phyloP scores from a whole-genome alignment of 1,140 invertebrate species.

The Grapholita molesta region DNA sequence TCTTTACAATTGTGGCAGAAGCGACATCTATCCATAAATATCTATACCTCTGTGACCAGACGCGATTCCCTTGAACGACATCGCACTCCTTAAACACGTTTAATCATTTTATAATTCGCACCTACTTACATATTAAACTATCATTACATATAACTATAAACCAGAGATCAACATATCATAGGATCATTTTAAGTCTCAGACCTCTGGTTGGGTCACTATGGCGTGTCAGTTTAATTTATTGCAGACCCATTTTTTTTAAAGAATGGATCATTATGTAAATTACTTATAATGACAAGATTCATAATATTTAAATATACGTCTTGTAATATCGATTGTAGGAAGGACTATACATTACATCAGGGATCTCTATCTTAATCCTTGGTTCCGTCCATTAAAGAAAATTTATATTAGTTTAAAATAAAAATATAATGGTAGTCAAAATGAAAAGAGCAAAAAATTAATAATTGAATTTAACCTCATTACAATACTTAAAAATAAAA shows the following conservation, averaged over 20 bases:
- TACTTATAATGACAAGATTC: conserved; percentile 22
- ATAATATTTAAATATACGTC: background rate
- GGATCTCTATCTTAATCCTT: too few relatives aligned
- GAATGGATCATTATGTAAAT: conserved; percentile 49
- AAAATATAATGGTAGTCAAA: too few relatives aligned
- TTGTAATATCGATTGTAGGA: background rate
- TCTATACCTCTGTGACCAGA: background rate
- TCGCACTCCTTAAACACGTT: conserved; percentile 22
- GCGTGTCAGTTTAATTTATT: conserved; percentile 24
- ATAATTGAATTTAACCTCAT: too few relatives aligned
- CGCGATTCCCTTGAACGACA: conserved; percentile 26
- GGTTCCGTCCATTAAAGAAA: too few relatives aligned
- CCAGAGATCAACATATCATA: background rate
- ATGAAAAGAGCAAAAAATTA: too few relatives aligned
- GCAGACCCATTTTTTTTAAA: conserved; percentile 32
- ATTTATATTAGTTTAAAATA: too few relatives aligned
- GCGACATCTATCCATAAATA: conserved; percentile 4
- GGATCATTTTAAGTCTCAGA: background rate
- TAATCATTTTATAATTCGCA: conserved; percentile 32
- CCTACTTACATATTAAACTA: conserved; percentile 29
- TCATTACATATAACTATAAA: background rate
- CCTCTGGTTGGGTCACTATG: background rate
- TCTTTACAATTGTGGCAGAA: too few relatives aligned
- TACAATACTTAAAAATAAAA: too few relatives aligned
- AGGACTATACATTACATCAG: background rate